Evolutionary conservation across 2,797 vertebrate species (phyloP), one percentile per base, ranked within the genome.

Genomic region (Ispidina lecontei): DNA sequence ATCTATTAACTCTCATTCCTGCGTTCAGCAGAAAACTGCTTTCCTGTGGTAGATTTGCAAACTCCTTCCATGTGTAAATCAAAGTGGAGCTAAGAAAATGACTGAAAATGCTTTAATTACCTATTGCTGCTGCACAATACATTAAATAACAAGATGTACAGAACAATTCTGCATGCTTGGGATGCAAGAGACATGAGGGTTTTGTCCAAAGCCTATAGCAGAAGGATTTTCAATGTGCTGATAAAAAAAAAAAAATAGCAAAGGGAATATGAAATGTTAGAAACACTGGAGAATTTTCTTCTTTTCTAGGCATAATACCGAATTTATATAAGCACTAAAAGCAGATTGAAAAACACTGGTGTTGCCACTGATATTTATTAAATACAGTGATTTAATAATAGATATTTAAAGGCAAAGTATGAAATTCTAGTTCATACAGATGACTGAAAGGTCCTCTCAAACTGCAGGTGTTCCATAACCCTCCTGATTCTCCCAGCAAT

Each of bases 71-170:
- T 8, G 3, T 83, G 26, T 77, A 93, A 93, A 94, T 65, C 49
- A 80, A 79, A 74, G 23, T 10, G 14, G 12, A 18, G 41, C 68
- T 79, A 80, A 77, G 84, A 81, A 65, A 58, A 77, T 62, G 16
- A 87, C 37, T 56, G 16, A 46, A 79, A 43, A 94, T 73, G 29
- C 64, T 84, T 82, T 94, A 91, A 87, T 83, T 72, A 83, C 55
- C 58, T 81, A 69, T 12, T 56, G 31, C 46, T 89, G 54, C 39
- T 87, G 51, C 15, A 74, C 14, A 84, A n/a, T 47, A 68, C 12
- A 22, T 29, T 79, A 87, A 84, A 47, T 23, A 25, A 83, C 94
- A 79, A 81, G 21, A 79, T 35, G 11, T 37, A 63, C 29, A 70
- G 26, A 91, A 84, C 28, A 92, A 69, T 72, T 74, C 69, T 47